These are phyloP conservation scores for Enteromius afrohamiltoni DNA, from an alignment of 2,797 vertebrate species.

Conservation along the genomic window DNA sequence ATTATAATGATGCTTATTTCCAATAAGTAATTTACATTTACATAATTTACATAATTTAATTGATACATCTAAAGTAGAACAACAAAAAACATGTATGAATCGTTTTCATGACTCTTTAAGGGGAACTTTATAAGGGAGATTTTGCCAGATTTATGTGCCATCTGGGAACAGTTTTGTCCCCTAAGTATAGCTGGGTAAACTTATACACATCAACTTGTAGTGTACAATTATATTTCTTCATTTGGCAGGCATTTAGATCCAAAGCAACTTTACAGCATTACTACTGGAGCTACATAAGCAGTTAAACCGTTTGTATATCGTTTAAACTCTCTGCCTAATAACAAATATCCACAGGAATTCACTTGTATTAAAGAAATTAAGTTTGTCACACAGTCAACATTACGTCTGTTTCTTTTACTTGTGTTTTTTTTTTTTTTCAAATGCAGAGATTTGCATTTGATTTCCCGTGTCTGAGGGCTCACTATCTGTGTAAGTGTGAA, in stretches of 20 bases:
- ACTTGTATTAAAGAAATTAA: neutral
- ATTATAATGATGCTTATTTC: neutral
- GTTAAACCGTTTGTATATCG: constrained; percentile 24
- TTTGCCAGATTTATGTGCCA: neutral
- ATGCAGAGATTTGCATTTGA: neutral
- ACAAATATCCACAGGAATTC: neutral
- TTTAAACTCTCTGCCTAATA: constrained; percentile 3
- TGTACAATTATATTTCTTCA: constrained; percentile 9
- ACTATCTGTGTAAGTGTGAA: neutral
- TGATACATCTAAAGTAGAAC: neutral
- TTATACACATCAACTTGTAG: neutral
- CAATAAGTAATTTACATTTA: neutral
- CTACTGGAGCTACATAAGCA: neutral
- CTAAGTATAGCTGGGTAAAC: neutral
- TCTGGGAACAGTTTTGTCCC: neutral
- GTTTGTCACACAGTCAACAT: neutral
- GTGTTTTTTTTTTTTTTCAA: neutral
- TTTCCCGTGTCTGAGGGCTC: constrained; percentile 1
- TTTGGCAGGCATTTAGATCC: neutral
- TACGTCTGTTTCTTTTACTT: neutral
- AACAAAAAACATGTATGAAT: neutral
- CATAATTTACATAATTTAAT: too few species aligned
- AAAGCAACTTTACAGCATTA: neutral
- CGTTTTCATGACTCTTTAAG: neutral
- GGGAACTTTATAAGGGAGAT: neutral